Evolutionary conservation across 2,113 vertebrate species (phyloP), one percentile per base, ranked within the genome.

Genomic region (Ellobius talpinus): DNA sequence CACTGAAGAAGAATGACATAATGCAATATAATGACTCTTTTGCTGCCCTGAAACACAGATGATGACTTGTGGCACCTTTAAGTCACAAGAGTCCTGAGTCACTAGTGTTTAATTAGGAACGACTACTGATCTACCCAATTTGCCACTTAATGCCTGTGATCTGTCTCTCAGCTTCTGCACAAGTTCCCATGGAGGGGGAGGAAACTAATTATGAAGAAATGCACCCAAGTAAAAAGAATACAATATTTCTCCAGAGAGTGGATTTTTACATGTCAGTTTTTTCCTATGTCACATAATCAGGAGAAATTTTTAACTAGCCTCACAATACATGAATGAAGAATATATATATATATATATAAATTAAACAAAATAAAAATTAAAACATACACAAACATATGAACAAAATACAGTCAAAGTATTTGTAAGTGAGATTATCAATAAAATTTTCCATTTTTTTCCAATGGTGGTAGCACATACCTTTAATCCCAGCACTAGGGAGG

Each of bases 241-340:
- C 11, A 31, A 24, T n/a, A 29, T 88, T 90, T 87, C 7, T 94
- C 77, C 72, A 36, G 16, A 3, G 29, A 47, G 63, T n/a, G 4
- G 23, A 65, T 73, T 84, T 95, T 50, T 9, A 97, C 63, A n/a
- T 73, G 61, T 47, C 93, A 39, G 5, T 12, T 26, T 94, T 95
- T 89, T 87, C 63, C 39, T 93, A 36, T 16, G 66, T 96, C 47
- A 70, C 73, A 76, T 50, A 4, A 21, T 47, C 61, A 68, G 50
- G 31, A 96, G 29, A 81, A 81, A 93, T 66, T 96, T 93, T 89
- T 26, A 90, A 63, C 55, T 26, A 42, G 39, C 72, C n/a, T 73
- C 21, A 45, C 23, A 45, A 11, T 45, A 29, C 7, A 26, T 45
- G 0, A 42, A 47, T 76, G 26, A 93, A 90, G 47, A 42, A 92